Conservation (phyloP, 2,113 vertebrate species). For the Podiceps cristatus region DNA sequence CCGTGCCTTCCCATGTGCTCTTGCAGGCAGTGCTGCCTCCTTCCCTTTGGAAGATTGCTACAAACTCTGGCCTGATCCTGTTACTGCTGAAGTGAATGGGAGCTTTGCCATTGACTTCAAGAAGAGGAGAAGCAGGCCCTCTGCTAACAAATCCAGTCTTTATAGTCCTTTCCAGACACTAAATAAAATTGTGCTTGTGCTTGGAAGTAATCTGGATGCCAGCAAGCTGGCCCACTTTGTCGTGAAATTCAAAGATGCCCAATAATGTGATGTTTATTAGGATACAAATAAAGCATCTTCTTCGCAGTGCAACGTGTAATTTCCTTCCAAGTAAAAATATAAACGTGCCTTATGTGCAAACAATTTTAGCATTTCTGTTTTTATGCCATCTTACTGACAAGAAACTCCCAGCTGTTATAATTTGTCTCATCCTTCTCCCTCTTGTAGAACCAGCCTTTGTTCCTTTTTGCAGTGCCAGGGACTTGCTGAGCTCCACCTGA, state of each 20-base stretch:
- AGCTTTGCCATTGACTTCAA: slow-evolving; percentile 60
- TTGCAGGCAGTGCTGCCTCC: background rate
- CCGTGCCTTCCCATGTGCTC: background rate
- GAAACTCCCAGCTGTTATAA: slow-evolving; percentile 84
- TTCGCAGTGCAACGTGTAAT: slow-evolving; percentile 54
- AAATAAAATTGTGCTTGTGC: slow-evolving; percentile 52
- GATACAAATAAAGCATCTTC: slow-evolving; percentile 67
- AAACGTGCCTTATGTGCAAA: slow-evolving; percentile 68
- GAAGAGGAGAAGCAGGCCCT: background rate
- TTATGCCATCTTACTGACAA: slow-evolving; percentile 78
- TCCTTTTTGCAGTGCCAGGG: slow-evolving; percentile 82
- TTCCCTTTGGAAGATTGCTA: background rate
- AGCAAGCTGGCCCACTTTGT: slow-evolving; percentile 66
- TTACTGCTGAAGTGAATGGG: slow-evolving; percentile 16
- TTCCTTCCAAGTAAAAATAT: slow-evolving; percentile 60
- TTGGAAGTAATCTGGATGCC: slow-evolving; percentile 68
- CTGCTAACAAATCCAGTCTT: slow-evolving; percentile 56
- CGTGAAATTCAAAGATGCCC: slow-evolving; percentile 65
- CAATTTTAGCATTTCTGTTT: slow-evolving; percentile 79
- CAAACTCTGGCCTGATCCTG: slow-evolving; percentile 23
- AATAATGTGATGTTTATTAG: slow-evolving; percentile 58
- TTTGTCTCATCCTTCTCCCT: slow-evolving; percentile 81
- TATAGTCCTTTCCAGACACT: slow-evolving; percentile 56
- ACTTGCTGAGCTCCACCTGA: slow-evolving; percentile 86
- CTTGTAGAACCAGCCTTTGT: slow-evolving; percentile 83